Evolutionary conservation across 2,888 invertebrate genomes (phyloP), one percentile per base, ranked within the genome.

Genomic region (Malacosoma neustria): DNA sequence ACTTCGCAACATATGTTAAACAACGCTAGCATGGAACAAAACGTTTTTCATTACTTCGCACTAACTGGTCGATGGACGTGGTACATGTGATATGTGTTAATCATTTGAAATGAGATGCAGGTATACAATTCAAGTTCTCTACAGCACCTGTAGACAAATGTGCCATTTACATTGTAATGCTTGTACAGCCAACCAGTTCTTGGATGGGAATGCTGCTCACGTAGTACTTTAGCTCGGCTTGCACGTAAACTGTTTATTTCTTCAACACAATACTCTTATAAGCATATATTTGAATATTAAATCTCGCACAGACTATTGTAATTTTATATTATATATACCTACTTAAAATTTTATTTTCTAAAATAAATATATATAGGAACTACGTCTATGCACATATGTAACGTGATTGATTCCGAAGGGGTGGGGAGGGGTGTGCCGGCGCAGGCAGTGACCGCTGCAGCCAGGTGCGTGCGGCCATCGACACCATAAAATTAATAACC

Each of bases 401-500:
- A 34, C 56, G 73, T 79, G 82, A 82, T 80, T 79, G 80, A 79
- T 80, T 69, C 63, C 62, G 54, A 49, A 37, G 49, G 42, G 48
- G 50, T 43, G 48, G 54, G 53, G 49, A 45, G 47, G 46, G 54
- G 52, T 51, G 53, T 41, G 58, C 43, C 56, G 57, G 58, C 61
- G 57, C 66, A 65, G 74, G 79, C 77, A 77, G 72, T 80, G 81
- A 82, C 80, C 81, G 82, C 72, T 58, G 72, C 70, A 63, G 71
- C 79, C 77, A 77, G 81, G 75, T 80, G 82, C 79, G 69, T 59
- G 75, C 81, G 84, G 84, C 76, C 84, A 85, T 84, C 82, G 84
- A 85, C 84, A 82, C 82, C 80, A 81, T 84, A 81, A 84, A 84
- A 84, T 82, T 82, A 81, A 84, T 82, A 84, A 82, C 82, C 73